Evolutionary conservation across 2,113 vertebrate genomes (phyloP), one percentile per base, ranked within the genome.

Genomic region (Perca flavescens): DNA sequence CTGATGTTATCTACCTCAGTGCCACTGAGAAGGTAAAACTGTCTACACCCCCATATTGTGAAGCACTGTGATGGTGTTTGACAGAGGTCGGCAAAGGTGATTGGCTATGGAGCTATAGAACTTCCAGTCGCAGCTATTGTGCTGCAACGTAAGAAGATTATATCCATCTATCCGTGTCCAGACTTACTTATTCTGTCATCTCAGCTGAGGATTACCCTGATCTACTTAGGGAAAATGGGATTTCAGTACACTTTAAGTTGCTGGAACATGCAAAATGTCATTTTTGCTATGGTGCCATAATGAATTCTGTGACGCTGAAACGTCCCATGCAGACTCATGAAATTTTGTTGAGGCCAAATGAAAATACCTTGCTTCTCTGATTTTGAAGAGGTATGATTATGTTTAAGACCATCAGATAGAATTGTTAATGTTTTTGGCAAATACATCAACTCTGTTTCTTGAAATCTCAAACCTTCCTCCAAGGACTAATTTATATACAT

Each of bases 151-250:
- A 88, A 93, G 88, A 77, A 77, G 88, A 93, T 93, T 90, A 89
- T 84, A 85, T 86, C 79, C 74, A 63, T 89, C 82, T 80, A 82
- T 86, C 86, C 83, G 77, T 89, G 78, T 91, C 83, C 83, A 78
- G 77, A 88, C 64, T 84, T 82, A 81, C 83, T 88, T 83, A 89
- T 83, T 87, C 91, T 84, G 85, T 91, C 85, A 85, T 83, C 88
- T 85, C 85, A 88, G 70, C 1, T 28, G 67, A 73, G 90, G 92
- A 94, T 93, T 91, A 94, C 86, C 71, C 85, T 84, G 77, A 90
- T 91, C 88, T 89, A 80, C 88, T 92, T 92, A 88, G 62, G 71
- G 84, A 56, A 90, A 91, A 93, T 90, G 67, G 86, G 88, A 91
- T 93, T 92, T 90, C 43, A 85, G 76, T 74, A 80, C 68, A 78